Base-by-base conservation (phyloP, 2,797 vertebrate species). In the Cyclura pinguis region DNA sequence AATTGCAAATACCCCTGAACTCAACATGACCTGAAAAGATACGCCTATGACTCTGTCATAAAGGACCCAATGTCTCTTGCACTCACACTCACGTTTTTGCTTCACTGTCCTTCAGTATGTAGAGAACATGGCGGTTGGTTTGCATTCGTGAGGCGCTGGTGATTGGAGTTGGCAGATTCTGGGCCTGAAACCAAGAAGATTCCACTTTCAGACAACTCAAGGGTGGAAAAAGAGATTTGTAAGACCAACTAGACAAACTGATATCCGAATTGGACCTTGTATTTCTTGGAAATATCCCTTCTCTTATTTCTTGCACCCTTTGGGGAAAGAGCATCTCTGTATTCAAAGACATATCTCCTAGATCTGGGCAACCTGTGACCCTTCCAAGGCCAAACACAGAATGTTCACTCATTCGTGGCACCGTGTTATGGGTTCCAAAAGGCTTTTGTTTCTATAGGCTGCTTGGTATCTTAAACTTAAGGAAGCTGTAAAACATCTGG, bases 121-220 rank as follows among this genome's bases (percentile, higher is more conserved):
- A 99, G n/a, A 99, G 97, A 80, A 98, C 98, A 86, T 99, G 98
- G 89, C 93, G 97, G 95, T 98, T 98, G 90, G 96, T 96, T 97
- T 98, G 98, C 96, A 99, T 97, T 92, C 98, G 98, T 0, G 97
- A 97, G 1, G 98, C 98, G 81, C 98, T 99, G 80, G 98, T 99
- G 92, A 99, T 98, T 4, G 98, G 98, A 10, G 97, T 97, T 13
- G 98, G 95, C 92, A 99, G 96, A 84, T 98, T 97, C 89, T 99
- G 98, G 47, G 98, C 98, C 98, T 99, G 92, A 84, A 85, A 92
- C 85, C 12, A 47, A 42, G 91, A 89, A 90, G 50, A 82, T 55
- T 84, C 35, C 14, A 72, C 5, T 64, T 82, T 59, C n/a, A 57
- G 6, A 20, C 27, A 50, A 18, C 42, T 27, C 10, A 38, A 57